Percentiles rank a stretch among this genome's conserved stretches.
phyloP scores from a whole-genome alignment of 2,797 vertebrate species.

The Halcyon badia region DNA sequence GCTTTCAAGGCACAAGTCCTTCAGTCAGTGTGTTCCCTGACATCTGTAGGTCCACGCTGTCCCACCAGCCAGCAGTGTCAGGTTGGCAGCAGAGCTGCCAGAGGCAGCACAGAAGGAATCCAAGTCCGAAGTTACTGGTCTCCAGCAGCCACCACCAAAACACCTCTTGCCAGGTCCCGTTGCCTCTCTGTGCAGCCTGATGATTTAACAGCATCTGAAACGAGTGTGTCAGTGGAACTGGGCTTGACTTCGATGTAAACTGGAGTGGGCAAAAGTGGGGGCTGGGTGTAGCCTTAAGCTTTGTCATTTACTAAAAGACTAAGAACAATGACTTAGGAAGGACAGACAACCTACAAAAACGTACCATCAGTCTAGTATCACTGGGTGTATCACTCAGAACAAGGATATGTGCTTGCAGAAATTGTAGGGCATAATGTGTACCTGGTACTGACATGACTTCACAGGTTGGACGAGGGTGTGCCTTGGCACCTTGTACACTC shows the following conservation, averaged over 20 bases:
- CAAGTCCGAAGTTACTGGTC: background rate
- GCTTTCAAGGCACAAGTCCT: background rate
- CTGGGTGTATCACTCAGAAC: background rate
- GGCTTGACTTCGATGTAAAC: background rate
- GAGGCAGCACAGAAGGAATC: background rate
- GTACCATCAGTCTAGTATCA: background rate
- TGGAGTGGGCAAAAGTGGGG: background rate
- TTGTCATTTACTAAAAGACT: background rate
- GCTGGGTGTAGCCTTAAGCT: background rate
- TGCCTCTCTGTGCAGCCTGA: background rate
- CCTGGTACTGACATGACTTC: background rate
- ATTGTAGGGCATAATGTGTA: background rate
- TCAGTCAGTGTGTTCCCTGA: background rate
- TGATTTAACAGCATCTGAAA: background rate
- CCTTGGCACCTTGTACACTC: background rate
- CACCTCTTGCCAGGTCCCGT: rapidly evolving
- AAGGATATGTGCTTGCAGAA: background rate
- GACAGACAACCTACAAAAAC: background rate
- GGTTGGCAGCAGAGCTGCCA: background rate
- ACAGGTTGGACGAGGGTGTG: background rate
- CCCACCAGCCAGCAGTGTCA: background rate
- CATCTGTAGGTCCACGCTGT: no score
- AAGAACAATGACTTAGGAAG: background rate
- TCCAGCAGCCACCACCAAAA: background rate
- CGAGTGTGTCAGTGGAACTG: rapidly evolving